A percentile compares a stretch with the other conserved stretches of the same genome.
phyloP scores from a whole-genome alignment of 1,140 invertebrate genomes.

The Hycleus cichorii region DNA sequence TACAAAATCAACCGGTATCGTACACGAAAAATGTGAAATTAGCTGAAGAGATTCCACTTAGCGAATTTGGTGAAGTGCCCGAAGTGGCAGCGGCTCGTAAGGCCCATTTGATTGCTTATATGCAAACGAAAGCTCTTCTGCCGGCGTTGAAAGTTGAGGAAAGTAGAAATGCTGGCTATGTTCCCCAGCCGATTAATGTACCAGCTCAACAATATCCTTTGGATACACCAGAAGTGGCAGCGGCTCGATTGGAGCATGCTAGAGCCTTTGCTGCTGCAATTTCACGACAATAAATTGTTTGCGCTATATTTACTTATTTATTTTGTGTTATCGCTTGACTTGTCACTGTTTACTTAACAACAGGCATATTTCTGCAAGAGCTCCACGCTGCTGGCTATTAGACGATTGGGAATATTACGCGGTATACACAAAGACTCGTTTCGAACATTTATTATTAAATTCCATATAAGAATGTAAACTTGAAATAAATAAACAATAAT shows the following conservation, averaged over 20 bases:
- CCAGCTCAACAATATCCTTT: background rate
- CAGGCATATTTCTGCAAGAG: too few species aligned
- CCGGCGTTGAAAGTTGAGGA: background rate
- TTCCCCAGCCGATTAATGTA: background rate
- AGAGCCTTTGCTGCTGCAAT: slow-evolving; percentile 1
- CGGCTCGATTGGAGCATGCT: slow-evolving; percentile 7
- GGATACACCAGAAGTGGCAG: slow-evolving; percentile 17
- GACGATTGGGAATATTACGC: too few species aligned
- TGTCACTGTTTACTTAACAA: too few species aligned
- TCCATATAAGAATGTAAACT: too few species aligned
- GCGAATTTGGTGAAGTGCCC: slow-evolving; percentile 12
- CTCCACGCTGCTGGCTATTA: too few species aligned
- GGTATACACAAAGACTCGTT: too few species aligned
- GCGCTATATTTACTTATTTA: too few species aligned
- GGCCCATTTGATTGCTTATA: slow-evolving; percentile 15
- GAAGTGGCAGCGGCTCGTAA: slow-evolving; percentile 21
- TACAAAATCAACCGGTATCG: background rate
- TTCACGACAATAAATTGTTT: too few species aligned
- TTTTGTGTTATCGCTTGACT: too few species aligned
- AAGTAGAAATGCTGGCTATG: background rate
- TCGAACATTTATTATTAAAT: too few species aligned
- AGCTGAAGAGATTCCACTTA: slow-evolving; percentile 14
- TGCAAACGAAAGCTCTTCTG: background rate
- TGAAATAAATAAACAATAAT: too few species aligned
- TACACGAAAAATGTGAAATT: background rate